Base-by-base conservation (phyloP, 2,888 invertebrate genomes). In the Metellina segmentata region DNA sequence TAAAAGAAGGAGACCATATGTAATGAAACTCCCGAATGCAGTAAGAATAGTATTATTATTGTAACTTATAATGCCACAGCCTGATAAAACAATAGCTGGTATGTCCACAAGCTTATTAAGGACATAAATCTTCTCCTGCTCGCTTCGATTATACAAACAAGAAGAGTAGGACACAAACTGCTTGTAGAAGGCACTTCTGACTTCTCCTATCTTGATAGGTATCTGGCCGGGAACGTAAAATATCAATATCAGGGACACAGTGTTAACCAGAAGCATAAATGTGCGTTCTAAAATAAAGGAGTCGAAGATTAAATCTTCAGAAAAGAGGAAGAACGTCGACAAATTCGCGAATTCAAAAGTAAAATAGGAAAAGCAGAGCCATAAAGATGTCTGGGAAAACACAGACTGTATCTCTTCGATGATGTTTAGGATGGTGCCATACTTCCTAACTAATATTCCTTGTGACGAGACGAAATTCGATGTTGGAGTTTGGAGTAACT, bases 171-270 rank as follows among this genome's bases (percentile, higher is more conserved):
- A 20, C 1, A 20, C 0, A 34, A 19, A 75, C 48, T 75, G 7
- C 8, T 20, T 75, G 75, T 75, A 75, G 34, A 75, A 75, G n/a
- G 75, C 75, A 9, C 7, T 9, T 75, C 75, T 75, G 34, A 75
- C 48, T 75, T 75, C 75, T 13, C 7, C 75, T 48, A 75, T 75
- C 13, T 48, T 48, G 20, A 34, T 7, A 7, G 75, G 75, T 34
- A 75, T 75, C 48, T 75, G 75, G 1, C 75, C 75, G 13, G 75
- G 19, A 34, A 75, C 6, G 13, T 75, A 75, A 20, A 75, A 34
- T 11, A 75, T 7, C 8, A 48, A 7, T 11, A 75, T 2, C 2
- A 75, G 48, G 20, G 11, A 34, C 20, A 20, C 75, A 4, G 20
- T 11, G 20, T 75, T 48, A 0, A 75, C 13, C 6, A 48, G 0